Percentiles rank a stretch among this genome's conserved stretches.
Conservation (phyloP, 2,888 invertebrate genomes). For the Thereva nobilitata region DNA sequence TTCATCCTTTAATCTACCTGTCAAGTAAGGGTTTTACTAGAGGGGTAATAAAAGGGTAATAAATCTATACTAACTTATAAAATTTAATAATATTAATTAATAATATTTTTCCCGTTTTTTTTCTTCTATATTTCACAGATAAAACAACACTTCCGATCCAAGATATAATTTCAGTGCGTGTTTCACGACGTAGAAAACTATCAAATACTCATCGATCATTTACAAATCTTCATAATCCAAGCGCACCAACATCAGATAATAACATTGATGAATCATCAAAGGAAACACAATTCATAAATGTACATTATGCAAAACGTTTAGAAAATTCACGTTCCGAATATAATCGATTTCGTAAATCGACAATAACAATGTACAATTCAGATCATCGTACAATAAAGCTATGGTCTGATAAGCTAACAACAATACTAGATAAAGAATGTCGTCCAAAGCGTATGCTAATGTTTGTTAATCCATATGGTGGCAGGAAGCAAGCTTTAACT, state of each 20-base stretch:
- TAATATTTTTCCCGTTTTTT: too few relatives aligned
- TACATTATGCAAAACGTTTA: slow-evolving; percentile 64
- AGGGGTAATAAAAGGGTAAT: too few relatives aligned
- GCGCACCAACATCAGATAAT: slow-evolving; percentile 39
- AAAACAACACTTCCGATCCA: slow-evolving; percentile 62
- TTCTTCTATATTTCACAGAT: slow-evolving; percentile 54
- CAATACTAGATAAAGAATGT: slow-evolving; percentile 49
- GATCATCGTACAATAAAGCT: slow-evolving; percentile 66
- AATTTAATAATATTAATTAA: background rate
- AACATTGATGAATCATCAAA: slow-evolving; percentile 52
- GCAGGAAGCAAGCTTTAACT: slow-evolving; percentile 71
- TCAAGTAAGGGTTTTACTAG: too few relatives aligned
- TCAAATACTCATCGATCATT: background rate
- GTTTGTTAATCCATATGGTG: slow-evolving; percentile 85
- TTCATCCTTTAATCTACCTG: too few relatives aligned
- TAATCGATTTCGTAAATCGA: slow-evolving; percentile 65
- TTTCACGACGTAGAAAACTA: slow-evolving; percentile 2
- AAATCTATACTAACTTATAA: background rate
- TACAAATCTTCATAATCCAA: slow-evolving; percentile 10
- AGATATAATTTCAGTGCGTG: slow-evolving; percentile 61
- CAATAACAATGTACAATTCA: slow-evolving; percentile 63
- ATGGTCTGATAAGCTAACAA: slow-evolving; percentile 66
- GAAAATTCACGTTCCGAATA: slow-evolving; percentile 58
- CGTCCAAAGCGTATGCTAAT: slow-evolving; percentile 74
- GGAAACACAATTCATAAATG: slow-evolving; percentile 61